phyloP scores from a whole-genome alignment of 2,113 vertebrate species.

The Psilopsiagon aurifrons region DNA sequence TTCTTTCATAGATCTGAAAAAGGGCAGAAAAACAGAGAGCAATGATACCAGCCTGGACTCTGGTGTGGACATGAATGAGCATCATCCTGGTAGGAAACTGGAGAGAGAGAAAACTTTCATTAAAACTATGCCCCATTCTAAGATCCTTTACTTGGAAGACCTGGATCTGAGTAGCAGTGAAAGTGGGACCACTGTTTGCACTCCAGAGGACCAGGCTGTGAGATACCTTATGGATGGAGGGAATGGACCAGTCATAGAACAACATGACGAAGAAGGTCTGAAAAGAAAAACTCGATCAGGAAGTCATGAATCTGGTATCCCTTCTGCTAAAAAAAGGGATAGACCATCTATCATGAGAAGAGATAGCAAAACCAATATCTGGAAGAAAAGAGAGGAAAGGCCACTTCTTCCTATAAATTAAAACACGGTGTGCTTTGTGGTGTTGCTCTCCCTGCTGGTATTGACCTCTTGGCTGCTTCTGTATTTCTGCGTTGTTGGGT shows the following conservation, averaged over 20 bases:
- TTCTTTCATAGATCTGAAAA: constrained; percentile 91
- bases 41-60: constrained; percentile 96
- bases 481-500: constrained; percentile 53
- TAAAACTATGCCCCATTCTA: constrained; percentile 81
- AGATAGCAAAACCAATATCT: constrained; percentile 79
- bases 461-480: constrained; percentile 48
- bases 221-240: constrained; percentile 84
- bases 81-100: constrained; percentile 79
- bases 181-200: constrained; percentile 88
- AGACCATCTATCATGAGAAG: constrained; percentile 63
- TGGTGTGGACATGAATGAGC: constrained; percentile 97
- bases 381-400: constrained; percentile 81
- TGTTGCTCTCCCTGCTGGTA: constrained; percentile 24
- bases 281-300: constrained; percentile 50
- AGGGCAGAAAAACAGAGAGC: constrained; percentile 86
- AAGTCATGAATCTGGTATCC: constrained; percentile 64
- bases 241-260: constrained; percentile 44
- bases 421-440: constrained; percentile 26
- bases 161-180: constrained; percentile 93
- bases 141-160: constrained; percentile 84
- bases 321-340: constrained; percentile 68
- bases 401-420: constrained; percentile 78
- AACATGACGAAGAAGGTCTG: constrained; percentile 56
- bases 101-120: constrained; percentile 87
- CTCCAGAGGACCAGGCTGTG: constrained; percentile 87